Base-by-base conservation (phyloP, 1,140 invertebrate species). In the Pollicipes pollicipes region DNA sequence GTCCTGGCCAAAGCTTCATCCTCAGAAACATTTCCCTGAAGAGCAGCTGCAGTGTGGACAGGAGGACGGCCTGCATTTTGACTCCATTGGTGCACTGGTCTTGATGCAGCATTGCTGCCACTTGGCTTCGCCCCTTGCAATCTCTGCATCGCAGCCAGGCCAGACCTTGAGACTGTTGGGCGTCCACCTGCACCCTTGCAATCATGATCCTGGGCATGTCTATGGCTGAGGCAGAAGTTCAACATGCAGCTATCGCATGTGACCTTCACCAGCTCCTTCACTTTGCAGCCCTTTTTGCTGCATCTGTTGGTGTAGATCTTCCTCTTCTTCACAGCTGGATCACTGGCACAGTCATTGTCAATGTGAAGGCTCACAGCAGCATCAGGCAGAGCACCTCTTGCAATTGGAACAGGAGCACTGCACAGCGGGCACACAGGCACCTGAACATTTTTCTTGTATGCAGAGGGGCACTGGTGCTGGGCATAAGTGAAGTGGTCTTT, bases 351-450 rank as follows among this genome's bases (percentile, higher is more conserved):
- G 73, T 95, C 90, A 75, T 88, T 87, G 76, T 97, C 94, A 74
- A 96, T 94, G 76, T 96, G 93, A 69, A 85, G 83, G n/a, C 90
- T 84, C 3, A 98, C 93, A 0, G 88, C 87, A 3, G 90, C 80
- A 80, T 98, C 95, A 1, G 93, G 90, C 27, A 86, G 82, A 76
- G 95, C 87, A 0, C 89, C 90, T 45, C 88, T 83, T 75, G 87
- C 86, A 3, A 88, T 84, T 0, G 93, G 90, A 0, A 97, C 88
- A 6, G 93, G 91, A 68, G 84, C 83, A 72, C 90, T 89, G 78
- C 95, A 98, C 1, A 98, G 79, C 0, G 94, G 95, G 81, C 95
- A 98, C 0, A 91, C 88, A 68, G 94, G 94, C 21, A 97, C 93
- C 83, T 97, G 93, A 29, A 93, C 86, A 80, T 96, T 86, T 78